phyloP scores from a whole-genome alignment of 2,797 vertebrate species.

The Argentina silus region DNA sequence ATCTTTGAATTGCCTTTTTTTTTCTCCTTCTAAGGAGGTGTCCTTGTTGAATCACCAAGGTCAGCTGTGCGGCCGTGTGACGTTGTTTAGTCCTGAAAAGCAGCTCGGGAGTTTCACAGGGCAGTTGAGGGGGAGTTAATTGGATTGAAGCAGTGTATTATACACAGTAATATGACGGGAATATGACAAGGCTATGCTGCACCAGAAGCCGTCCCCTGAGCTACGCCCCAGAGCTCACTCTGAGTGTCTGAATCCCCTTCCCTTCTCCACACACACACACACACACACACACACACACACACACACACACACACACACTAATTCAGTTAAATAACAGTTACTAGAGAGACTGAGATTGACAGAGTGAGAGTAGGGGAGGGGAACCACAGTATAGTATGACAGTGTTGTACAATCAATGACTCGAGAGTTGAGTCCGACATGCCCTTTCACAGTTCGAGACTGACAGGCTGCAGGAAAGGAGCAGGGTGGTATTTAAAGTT shows the following conservation, averaged over 20 bases:
- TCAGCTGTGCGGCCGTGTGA: not conserved
- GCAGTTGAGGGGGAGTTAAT: not conserved
- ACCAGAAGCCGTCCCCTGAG: not conserved
- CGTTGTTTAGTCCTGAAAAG: not conserved
- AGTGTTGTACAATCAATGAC: conserved; percentile 65
- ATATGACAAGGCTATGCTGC: not conserved
- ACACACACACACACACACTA: conserved; percentile 37
- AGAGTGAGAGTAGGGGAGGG: conserved; percentile 19
- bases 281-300: conserved; percentile 26
- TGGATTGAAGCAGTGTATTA: conserved; percentile 2
- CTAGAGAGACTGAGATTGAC: conserved; percentile 10
- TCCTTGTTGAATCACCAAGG: not conserved
- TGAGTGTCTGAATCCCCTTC: not conserved
- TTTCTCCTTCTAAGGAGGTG: not conserved
- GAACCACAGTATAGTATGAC: conserved; percentile 25
- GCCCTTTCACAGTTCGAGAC: conserved; percentile 49
- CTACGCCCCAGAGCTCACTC: not conserved
- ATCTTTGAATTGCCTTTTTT: not conserved
- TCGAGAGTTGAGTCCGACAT: conserved; percentile 49
- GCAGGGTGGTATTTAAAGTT: conserved; percentile 67
- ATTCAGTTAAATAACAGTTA: conserved; percentile 22
- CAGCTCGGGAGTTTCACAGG: not conserved
- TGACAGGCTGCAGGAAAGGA: conserved; percentile 43
- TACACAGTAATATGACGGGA: conserved; percentile 4
- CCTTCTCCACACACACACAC: not conserved